Evolutionary conservation across 2,888 invertebrate genomes (phyloP).

Genomic region (Diploptera punctata): DNA sequence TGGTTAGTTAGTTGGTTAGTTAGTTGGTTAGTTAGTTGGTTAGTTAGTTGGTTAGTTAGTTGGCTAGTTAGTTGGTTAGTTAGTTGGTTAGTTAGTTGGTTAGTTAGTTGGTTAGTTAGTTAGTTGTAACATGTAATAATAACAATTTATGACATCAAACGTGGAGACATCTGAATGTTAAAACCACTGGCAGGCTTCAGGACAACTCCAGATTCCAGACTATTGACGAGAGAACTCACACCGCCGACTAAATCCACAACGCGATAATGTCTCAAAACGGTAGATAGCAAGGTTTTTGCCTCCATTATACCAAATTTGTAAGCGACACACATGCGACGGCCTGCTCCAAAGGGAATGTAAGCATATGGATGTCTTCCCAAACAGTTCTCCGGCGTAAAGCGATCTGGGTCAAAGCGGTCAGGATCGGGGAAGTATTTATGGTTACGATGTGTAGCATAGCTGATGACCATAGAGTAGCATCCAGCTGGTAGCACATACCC

Average conservation of each 20-base stretch:
- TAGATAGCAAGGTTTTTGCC: constrained; percentile 41
- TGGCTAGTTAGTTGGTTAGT: no score
- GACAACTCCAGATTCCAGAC: constrained; percentile 18
- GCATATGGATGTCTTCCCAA: constrained; percentile 39
- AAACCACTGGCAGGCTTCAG: constrained; percentile 17
- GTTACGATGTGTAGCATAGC: constrained; percentile 37
- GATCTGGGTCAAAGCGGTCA: constrained; percentile 41
- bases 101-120: no score
- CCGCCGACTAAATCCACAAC: constrained; percentile 18
- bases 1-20: no score
- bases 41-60: no score
- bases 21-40: no score
- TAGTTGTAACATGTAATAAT: no score
- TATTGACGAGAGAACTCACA: not conserved
- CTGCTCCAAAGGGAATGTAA: constrained; percentile 43
- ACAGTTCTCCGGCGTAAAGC: constrained; percentile 41
- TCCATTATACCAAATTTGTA: constrained; percentile 44
- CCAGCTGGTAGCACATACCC: constrained; percentile 35
- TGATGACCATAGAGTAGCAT: constrained; percentile 39
- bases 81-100: no score
- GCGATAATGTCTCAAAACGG: constrained; percentile 37
- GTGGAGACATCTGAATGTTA: not conserved
- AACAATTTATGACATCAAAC: not conserved
- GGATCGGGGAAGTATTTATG: constrained; percentile 37
- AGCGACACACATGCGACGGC: constrained; percentile 43